phyloP scores from a whole-genome alignment of 2,797 vertebrate genomes.

The Tokudaia tokunoshimensis region DNA sequence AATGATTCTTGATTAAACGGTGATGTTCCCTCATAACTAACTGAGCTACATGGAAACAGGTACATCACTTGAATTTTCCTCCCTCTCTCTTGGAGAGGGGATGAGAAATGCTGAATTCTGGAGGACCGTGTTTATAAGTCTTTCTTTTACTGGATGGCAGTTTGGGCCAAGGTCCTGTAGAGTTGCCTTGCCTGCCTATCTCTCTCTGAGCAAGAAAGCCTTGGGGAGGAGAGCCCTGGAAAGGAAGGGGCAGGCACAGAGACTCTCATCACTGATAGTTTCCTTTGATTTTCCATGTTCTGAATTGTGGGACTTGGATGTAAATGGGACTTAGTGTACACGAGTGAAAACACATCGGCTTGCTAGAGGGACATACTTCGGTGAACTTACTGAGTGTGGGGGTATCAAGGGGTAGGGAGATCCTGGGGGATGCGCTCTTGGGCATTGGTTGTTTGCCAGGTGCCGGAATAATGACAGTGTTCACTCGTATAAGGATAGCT shows the following conservation, averaged over 20 bases:
- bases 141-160: neutral
- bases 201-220: neutral
- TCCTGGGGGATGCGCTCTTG: neutral
- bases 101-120: neutral
- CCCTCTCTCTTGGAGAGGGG: neutral
- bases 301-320: conserved; percentile 5
- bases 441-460: neutral
- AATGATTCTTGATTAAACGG: neutral
- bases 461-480: neutral
- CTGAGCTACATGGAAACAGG: neutral
- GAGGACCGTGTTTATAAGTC: neutral
- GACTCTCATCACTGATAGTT: neutral
- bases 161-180: neutral
- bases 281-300: neutral
- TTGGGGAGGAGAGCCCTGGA: neutral
- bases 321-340: neutral
- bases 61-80: neutral
- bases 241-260: neutral
- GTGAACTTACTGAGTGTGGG: neutral
- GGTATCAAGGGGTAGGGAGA: neutral
- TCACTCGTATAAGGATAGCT: neutral
- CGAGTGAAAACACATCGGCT: neutral
- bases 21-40: neutral
- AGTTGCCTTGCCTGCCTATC: neutral
- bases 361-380: neutral